These are phyloP conservation scores for Xenops minutus DNA, from an alignment of 2,797 vertebrate genomes.

Conservation along the genomic window DNA sequence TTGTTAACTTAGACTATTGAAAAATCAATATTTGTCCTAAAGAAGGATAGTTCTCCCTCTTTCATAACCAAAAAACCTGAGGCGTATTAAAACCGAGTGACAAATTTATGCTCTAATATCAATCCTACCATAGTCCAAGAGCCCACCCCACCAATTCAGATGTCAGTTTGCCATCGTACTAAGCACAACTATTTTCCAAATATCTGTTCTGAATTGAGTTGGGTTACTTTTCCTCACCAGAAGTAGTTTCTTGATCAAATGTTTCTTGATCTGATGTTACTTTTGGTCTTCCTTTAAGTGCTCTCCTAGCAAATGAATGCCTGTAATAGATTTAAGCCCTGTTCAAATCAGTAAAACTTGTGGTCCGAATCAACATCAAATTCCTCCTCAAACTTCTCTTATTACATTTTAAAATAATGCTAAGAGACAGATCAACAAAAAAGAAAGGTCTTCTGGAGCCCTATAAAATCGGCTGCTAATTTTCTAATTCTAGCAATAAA, in stretches of 20 bases:
- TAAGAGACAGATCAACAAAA: not conserved
- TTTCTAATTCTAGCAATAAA: not conserved
- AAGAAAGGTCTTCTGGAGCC: not conserved
- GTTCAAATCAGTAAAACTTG: not conserved
- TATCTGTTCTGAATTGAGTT: not conserved
- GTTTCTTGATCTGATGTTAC: not conserved
- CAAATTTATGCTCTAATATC: not conserved
- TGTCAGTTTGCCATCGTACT: not conserved
- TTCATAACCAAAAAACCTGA: accelerated
- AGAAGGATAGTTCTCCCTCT: not conserved
- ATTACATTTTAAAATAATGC: not conserved
- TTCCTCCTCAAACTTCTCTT: not conserved
- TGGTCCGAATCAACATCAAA: not conserved
- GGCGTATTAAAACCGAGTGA: not conserved
- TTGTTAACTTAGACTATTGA: not conserved
- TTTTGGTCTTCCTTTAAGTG: not conserved
- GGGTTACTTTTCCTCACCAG: not conserved
- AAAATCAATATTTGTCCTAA: not conserved
- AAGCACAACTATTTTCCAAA: not conserved
- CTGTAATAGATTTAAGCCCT: not conserved
- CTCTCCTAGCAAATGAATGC: not conserved
- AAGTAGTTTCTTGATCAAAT: not conserved
- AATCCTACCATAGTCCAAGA: not conserved
- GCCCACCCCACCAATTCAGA: not conserved
- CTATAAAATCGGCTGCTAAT: not conserved